A percentile compares a stretch with the other conserved stretches of the same genome.
Conservation (phyloP, 2,888 invertebrate species). For the Spialia ferax region DNA sequence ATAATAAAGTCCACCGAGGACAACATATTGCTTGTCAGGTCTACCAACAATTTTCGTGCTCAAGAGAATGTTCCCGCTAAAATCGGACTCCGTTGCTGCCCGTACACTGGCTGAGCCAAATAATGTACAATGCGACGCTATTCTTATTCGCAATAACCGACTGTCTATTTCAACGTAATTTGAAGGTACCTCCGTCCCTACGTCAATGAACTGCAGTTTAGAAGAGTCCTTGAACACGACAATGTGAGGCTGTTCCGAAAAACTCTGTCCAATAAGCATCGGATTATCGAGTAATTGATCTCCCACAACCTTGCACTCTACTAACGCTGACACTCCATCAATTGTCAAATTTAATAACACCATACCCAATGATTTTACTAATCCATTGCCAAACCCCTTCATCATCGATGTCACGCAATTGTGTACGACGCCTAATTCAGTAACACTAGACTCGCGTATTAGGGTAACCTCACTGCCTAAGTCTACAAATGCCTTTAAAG, state of each 20-base stretch:
- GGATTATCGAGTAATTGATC: background rate
- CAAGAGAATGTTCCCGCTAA: background rate
- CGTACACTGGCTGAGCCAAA: background rate
- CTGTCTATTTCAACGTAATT: background rate
- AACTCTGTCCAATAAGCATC: background rate
- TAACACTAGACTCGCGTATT: background rate
- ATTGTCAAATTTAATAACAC: background rate
- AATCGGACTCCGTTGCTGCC: background rate
- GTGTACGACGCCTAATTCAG: background rate
- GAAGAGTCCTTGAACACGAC: background rate
- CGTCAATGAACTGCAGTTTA: background rate
- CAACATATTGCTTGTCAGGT: background rate
- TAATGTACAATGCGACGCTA: background rate
- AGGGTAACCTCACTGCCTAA: constrained; percentile 2
- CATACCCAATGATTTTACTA: background rate
- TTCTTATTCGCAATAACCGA: background rate
- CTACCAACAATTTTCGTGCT: background rate
- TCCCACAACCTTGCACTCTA: constrained; percentile 1
- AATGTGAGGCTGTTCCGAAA: background rate
- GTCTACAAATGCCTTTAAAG: background rate
- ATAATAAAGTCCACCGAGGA: background rate
- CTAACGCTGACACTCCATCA: background rate
- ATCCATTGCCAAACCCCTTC: background rate
- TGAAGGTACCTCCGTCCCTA: background rate
- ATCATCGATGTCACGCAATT: background rate